Percentiles rank a stretch among this genome's conserved stretches.
phyloP scores from a whole-genome alignment of 2,888 invertebrate genomes.

The Aethes cnicana region DNA sequence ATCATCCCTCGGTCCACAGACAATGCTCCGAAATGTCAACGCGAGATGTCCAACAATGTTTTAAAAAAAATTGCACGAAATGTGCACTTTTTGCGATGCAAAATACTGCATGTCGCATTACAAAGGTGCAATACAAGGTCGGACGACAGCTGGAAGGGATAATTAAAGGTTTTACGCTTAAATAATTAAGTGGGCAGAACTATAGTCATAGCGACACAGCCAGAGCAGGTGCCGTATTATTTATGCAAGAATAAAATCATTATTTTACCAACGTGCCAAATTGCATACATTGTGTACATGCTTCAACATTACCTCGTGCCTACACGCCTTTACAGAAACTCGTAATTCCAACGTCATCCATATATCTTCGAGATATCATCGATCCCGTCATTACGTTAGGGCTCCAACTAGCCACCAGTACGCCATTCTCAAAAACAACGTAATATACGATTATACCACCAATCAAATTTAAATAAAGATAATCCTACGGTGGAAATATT shows the following conservation, averaged over 20 bases:
- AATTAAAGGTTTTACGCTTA: slow-evolving; percentile 81
- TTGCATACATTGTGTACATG: slow-evolving; percentile 52
- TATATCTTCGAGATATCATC: slow-evolving; percentile 29
- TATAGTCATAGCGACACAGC: slow-evolving; percentile 40
- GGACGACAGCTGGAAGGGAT: slow-evolving; percentile 67
- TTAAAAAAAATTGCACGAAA: slow-evolving; percentile 46
- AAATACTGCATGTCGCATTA: slow-evolving; percentile 67
- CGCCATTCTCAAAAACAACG: slow-evolving; percentile 26
- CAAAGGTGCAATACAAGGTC: slow-evolving; percentile 78
- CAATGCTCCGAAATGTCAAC: slow-evolving; percentile 49
- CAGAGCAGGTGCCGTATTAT: slow-evolving; percentile 64
- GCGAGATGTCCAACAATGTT: slow-evolving; percentile 43
- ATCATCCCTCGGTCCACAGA: background rate
- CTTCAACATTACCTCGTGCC: too few species aligned
- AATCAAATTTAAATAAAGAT: slow-evolving; percentile 47
- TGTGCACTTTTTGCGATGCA: slow-evolving; percentile 72
- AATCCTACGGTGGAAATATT: slow-evolving; percentile 58
- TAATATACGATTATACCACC: slow-evolving; percentile 36
- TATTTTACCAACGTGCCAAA: slow-evolving; percentile 75
- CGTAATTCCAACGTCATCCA: slow-evolving; percentile 26
- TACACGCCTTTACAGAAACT: slow-evolving; percentile 38
- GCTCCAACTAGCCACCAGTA: too few species aligned
- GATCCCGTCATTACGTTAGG: slow-evolving; percentile 15
- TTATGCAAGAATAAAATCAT: slow-evolving; percentile 75
- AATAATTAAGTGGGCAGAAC: slow-evolving; percentile 74